These are phyloP conservation scores for Corythornis madagascariensis DNA, from an alignment of 2,113 vertebrate species.

Conservation along the genomic window DNA sequence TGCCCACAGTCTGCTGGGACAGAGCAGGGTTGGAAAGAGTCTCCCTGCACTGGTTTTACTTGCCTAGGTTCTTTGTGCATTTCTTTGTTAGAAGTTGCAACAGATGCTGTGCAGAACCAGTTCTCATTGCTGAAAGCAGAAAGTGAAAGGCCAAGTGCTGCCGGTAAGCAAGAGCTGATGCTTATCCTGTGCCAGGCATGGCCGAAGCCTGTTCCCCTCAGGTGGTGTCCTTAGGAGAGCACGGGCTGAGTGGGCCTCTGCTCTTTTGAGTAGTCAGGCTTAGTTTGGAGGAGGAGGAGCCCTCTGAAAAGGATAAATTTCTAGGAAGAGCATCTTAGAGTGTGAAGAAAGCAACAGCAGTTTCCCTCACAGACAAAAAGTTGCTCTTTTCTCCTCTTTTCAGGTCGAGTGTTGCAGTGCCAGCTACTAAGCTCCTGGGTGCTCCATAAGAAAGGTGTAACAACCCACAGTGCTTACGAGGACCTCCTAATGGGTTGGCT, in stretches of 20 bases:
- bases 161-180: conserved; percentile 38
- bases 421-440: background rate
- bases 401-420: accelerated
- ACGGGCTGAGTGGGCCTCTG: background rate
- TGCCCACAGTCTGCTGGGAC: background rate
- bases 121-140: conserved; percentile 14
- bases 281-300: background rate
- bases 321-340: background rate
- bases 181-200: background rate
- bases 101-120: background rate
- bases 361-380: accelerated
- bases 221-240: background rate
- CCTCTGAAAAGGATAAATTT: background rate
- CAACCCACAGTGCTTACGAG: background rate
- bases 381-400: background rate
- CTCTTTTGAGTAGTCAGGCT: background rate
- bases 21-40: background rate
- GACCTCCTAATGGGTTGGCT: background rate
- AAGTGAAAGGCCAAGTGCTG: conserved; percentile 40
- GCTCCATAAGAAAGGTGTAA: background rate
- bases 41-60: background rate
- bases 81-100: background rate
- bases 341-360: background rate
- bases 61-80: background rate
- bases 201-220: background rate